Base-by-base conservation (phyloP, 2,797 vertebrate species). In the Ctenopoma multispine region DNA sequence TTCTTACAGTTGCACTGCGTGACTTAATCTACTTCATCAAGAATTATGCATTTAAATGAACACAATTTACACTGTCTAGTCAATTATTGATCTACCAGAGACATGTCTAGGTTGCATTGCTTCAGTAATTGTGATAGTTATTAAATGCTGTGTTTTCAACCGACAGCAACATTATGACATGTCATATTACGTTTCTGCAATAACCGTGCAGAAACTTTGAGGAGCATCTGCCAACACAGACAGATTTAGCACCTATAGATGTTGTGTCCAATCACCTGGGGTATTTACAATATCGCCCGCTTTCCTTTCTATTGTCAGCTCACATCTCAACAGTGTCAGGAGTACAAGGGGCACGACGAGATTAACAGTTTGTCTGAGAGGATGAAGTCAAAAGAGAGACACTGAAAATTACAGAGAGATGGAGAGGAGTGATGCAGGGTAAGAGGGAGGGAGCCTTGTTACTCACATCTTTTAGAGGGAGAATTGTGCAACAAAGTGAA, bases 291-390 rank as follows among this genome's bases (percentile, higher is more conserved):
- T 38, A 48, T 4, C 47, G 14, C 23, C 31, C 46, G 54, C 12
- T 40, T 60, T 6, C 38, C 13, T 6, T 23, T 62, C 11, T 59
- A 18, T 60, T 24, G 27, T 48, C 43, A 51, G 24, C n/a, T 57
- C 5, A 54, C 56, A n/a, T 55, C 27, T 64, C 50, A n/a, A 49
- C 27, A 44, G 41, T 69, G 48, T 79, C 72, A 72, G 48, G 6
- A 46, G 15, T 63, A 40, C 56, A 75, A 47, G 29, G 50, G 63
- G 27, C 47, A 71, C 53, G 36, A 46, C 14, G 51, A 55, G 53
- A 80, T 81, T 75, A 82, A 61, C 47, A 47, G 55, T 63, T 34
- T 71, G 13, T 62, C 61, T 66, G 67, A 80, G 66, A 80, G 59
- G 63, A 75, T 58, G 44, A 74, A 73, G 59, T 72, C n/a, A 51